Evolutionary conservation across 2,888 invertebrate genomes (phyloP), one percentile per base, ranked within the genome.

Genomic region (Drosophila mercatorum): DNA sequence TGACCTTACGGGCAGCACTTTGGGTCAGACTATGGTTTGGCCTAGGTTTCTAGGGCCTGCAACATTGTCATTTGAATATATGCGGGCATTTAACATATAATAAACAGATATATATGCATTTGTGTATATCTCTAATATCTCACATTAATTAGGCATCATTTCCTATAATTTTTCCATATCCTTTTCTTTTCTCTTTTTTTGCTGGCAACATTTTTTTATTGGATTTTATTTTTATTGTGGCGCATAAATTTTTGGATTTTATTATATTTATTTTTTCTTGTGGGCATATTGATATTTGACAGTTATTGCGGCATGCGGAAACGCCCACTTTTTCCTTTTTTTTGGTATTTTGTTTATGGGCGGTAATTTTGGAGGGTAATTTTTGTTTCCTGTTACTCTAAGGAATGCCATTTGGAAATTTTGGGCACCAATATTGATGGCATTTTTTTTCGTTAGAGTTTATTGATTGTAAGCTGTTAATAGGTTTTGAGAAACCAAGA

Each of bases 211-310:
- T 46, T 38, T 52, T 80, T 86, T 80, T 90, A 89, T 90, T 75
- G 71, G 41, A 79, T 86, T 85, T 76, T 57, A 76, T 86, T 88
- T 90, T 82, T 90, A 88, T 90, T 86, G 75, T 76, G 62, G 49
- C 62, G 66, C 80, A 90, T 86, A 88, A 75, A 86, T 88, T 36
- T 34, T 75, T 78, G 76, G 75, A 78, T 76, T 76, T 87, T 53
- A 53, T 61, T 40, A 44, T 69, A 55, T 63, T 36, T 46, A 66
- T 76, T 72, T 74, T 55, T 74, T 58, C 51, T 70, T 72, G 58
- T 47, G 62, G 67, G 66, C 75, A 77, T 70, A 77, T 89, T 73
- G 76, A 73, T 81, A 81, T 85, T 72, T 83, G 88, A 82, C 88
- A 89, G 79, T 75, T 90, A 88, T 90, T 90, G 76, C 61, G 75